Evolutionary conservation across 2,888 invertebrate genomes (phyloP), one percentile per base, ranked within the genome.

Genomic region (Branchipolynoe longqiensis): DNA sequence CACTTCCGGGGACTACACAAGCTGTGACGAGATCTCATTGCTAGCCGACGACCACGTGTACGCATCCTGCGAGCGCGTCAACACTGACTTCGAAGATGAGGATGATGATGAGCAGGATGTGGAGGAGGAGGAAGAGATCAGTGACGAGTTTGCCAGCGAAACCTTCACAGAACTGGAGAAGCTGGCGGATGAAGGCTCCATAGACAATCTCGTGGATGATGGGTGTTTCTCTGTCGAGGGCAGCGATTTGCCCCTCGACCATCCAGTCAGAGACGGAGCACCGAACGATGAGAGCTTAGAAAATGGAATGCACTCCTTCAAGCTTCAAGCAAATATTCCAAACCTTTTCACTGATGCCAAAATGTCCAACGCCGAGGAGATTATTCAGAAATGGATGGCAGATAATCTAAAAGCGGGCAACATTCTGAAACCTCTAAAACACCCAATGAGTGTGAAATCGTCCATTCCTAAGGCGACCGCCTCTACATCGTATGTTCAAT

Each of bases 141-240:
- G 78, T 78, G 78, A 78, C 48, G 78, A 78, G 48, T 78, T 78
- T 78, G 78, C 78, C 41, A 78, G 78, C 54, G 78, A 78, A 78
- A 78, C 78, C 48, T 78, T 78, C 78, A 78, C 78, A 31, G 78
- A 78, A 48, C 54, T 78, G 78, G 78, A 78, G 48, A 78, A 78
- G 54, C 54, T 78, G 54, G 78, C 78, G 48, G 78, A 78, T 31
- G 78, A 48, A 54, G 78, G 78, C 25, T 78, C 78, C 28, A 54
- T 78, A 54, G 78, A 78, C 48, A 41, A 78, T 48, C 78, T 78
- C 48, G 48, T 78, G 48, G 78, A 78, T 54, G 78, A 78, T 78
- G 41, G 22, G 31, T 78, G 41, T 31, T 41, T 41, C 48, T 31
- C 78, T 48, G 48, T 48, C n/a, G 78, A 78, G 14, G 41, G 41